Evolutionary conservation across 2,113 vertebrate genomes (phyloP).

Genomic region (Brachypodius melanocephalos): DNA sequence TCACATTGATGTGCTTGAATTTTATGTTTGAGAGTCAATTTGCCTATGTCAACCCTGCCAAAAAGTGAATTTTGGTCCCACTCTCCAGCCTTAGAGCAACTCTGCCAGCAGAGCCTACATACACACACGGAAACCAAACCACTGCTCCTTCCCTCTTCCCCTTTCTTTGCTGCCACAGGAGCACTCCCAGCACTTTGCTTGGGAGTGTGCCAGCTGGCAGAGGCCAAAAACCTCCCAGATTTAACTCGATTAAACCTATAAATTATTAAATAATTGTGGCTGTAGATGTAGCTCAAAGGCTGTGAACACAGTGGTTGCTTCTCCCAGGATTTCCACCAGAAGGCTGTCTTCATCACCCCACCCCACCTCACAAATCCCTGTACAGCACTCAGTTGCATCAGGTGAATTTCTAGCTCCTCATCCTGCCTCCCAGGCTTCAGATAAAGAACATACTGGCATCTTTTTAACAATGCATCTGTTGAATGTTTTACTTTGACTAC

Average conservation of each 20-base stretch:
- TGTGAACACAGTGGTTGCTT: accelerated
- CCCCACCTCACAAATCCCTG: background rate
- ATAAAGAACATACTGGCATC: background rate
- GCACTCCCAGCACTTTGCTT: background rate
- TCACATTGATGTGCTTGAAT: background rate
- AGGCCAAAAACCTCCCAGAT: background rate
- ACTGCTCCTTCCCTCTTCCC: background rate
- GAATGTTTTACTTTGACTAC: background rate
- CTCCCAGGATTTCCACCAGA: background rate
- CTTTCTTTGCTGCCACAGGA: background rate
- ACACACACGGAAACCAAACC: accelerated
- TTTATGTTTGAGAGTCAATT: background rate
- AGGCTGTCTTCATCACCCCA: background rate
- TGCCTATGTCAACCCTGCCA: background rate
- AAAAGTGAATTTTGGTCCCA: background rate
- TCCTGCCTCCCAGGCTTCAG: background rate
- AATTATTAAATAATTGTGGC: background rate
- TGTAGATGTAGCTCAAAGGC: background rate
- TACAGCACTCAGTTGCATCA: background rate
- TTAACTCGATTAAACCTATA: background rate
- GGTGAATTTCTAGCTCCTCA: background rate
- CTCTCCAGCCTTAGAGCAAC: background rate
- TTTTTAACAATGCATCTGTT: background rate
- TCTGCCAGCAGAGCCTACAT: background rate
- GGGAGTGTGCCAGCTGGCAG: background rate